Evolutionary conservation across 1,140 invertebrate species (phyloP).

Genomic region (Penaeus vannamei): DNA sequence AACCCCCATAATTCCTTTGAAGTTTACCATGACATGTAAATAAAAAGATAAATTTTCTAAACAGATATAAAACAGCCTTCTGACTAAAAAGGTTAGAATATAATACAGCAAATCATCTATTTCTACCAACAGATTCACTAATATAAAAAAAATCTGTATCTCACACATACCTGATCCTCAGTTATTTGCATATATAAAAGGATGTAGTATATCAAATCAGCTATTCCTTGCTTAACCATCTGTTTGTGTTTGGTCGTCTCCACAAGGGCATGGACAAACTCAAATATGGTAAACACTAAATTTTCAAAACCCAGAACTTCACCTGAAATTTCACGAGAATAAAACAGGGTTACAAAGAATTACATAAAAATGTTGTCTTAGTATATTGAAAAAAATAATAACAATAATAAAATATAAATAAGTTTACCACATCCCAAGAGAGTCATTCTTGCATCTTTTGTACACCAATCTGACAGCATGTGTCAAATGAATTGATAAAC

Average conservation of each 20-base stretch:
- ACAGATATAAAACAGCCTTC: no score
- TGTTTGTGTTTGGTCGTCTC: slow-evolving; percentile 76
- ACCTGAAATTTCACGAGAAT: slow-evolving; percentile 73
- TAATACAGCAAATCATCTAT: not conserved
- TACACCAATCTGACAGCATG: no score
- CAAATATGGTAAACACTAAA: slow-evolving; percentile 83
- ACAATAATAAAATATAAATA: not conserved
- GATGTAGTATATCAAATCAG: slow-evolving; percentile 83
- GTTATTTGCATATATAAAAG: slow-evolving; percentile 86
- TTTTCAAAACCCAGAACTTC: slow-evolving; percentile 83
- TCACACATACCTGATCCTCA: slow-evolving; percentile 78
- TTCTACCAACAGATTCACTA: not conserved
- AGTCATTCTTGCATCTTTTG: no score
- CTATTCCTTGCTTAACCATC: slow-evolving; percentile 79
- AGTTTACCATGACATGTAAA: no score
- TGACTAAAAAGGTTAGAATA: not conserved
- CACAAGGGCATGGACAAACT: slow-evolving; percentile 81
- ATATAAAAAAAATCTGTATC: not conserved
- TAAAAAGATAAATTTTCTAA: no score
- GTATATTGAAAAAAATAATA: not conserved
- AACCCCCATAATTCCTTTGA: no score
- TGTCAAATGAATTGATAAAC: no score
- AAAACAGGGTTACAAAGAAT: not conserved
- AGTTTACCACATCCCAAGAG: no score
- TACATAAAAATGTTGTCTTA: not conserved